These are phyloP conservation scores for Willowsia nigromaculata DNA, from an alignment of 2,888 invertebrate species.

Conservation along the genomic window DNA sequence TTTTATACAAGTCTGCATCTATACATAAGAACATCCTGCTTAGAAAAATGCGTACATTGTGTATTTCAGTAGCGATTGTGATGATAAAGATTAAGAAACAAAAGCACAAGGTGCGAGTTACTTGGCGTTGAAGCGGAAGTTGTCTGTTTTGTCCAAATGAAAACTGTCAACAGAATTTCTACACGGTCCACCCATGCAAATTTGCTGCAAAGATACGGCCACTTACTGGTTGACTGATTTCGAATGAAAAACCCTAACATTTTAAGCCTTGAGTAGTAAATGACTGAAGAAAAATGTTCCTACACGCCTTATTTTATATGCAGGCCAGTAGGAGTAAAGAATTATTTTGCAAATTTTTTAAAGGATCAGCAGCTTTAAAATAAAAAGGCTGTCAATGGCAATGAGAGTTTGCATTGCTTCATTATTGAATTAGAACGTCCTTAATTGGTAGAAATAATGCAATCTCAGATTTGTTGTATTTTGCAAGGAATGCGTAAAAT, in stretches of 20 bases:
- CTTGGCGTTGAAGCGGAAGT: not conserved
- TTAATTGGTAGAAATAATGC: conserved; percentile 38
- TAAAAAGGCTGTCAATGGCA: conserved; percentile 11
- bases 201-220: not conserved
- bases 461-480: not conserved
- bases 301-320: not conserved
- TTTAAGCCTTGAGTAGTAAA: not conserved
- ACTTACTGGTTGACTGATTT: conserved; percentile 21
- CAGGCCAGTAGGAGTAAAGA: not conserved
- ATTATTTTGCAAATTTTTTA: not conserved
- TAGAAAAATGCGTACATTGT: no score
- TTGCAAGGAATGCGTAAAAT: conserved; percentile 34
- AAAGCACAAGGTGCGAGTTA: not conserved
- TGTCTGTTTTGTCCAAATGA: not conserved
- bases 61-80: not conserved
- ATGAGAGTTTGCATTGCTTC: conserved; percentile 13
- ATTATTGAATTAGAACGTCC: conserved; percentile 39
- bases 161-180: conserved; percentile 11
- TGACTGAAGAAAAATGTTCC: not conserved
- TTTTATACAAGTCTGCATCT: no score
- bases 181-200: conserved; percentile 19
- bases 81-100: not conserved
- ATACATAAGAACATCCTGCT: no score
- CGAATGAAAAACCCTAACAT: not conserved
- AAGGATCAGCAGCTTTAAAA: not conserved